Conservation (phyloP, 2,113 vertebrate species). For the crab-eating macaque (Macaca fascicularis) region T2T-MFA8v1.1 NC_088377.1:37739001-37739500, state of each 20-base stretch:
- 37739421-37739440: neutral
- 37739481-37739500: neutral
- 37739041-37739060: fast-evolving
- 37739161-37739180: neutral
- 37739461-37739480: neutral
- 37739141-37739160: neutral
- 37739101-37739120: neutral
- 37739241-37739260: neutral
- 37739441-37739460: neutral
- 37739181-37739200: neutral
- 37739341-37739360: fast-evolving
- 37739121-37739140: neutral
- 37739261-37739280: neutral
- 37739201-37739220: neutral
- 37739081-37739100: neutral
- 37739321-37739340: fast-evolving
- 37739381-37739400: neutral
- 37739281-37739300: fast-evolving
- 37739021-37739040: fast-evolving
- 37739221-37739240: neutral
- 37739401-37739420: neutral
- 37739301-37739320: neutral
- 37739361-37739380: neutral
- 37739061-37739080: neutral
- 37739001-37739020: fast-evolving